Base-by-base conservation (phyloP, 2,113 vertebrate genomes). In the Sinosuthora webbiana region DNA sequence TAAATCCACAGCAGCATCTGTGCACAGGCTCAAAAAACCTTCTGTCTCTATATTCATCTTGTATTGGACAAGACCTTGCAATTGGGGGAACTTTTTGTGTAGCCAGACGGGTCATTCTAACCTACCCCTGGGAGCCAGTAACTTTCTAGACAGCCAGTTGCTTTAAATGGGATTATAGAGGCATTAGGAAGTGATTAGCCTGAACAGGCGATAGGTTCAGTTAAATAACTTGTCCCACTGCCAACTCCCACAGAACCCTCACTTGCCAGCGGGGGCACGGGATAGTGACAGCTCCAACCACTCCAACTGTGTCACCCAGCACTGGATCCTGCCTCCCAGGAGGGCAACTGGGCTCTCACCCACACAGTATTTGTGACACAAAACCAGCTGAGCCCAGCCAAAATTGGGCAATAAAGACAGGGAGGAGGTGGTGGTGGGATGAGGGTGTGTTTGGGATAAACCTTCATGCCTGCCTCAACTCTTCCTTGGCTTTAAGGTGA, bases 111-210 rank as follows among this genome's bases (percentile, higher is more conserved):
- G 85, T 94, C 87, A 82, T 49, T 89, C 67, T 53, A 93, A 87
- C 93, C 87, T 53, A 90, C 67, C 41, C 23, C 45, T n/a, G 75
- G 37, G 75, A 84, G 82, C 18, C 3, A 20, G 83, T 86, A 93
- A 93, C 91, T 95, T 93, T 84, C 89, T 63, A 87, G 94, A 68
- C 83, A 92, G 87, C 39, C 79, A 87, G 96, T 83, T 92, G 88
- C 76, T 96, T 95, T 94, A 96, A 96, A 89, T 83, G 89, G 91
- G 95, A 96, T 97, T 97, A 95, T 0, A 17, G 76, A 0, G 4
- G 96, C 81, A 96, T 96, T 97, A 97, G 90, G 68, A 94, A 84
- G 83, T 3, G 42, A 96, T 97, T 96, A 96, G 94, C 55, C 60
- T 44, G 67, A 50, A 84, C 4, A 24, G 71, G 85, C 11, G 21